Percentiles rank a stretch among this genome's conserved stretches.
Conservation (phyloP, 1,140 invertebrate genomes). For the Pararge aegeria region DNA sequence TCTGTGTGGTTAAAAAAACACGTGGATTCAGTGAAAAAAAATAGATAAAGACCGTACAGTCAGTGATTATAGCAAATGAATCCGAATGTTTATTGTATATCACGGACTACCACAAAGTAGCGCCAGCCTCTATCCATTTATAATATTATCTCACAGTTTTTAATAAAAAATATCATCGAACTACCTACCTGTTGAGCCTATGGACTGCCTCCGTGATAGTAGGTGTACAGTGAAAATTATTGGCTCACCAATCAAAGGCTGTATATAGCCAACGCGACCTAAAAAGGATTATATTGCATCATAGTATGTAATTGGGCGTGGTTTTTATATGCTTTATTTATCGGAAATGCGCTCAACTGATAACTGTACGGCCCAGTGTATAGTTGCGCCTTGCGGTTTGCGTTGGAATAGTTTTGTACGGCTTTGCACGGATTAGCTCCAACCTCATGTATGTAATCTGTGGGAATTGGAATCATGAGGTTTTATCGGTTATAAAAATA, state of each 20-base stretch:
- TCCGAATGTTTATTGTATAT: too few relatives aligned
- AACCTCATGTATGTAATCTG: background rate
- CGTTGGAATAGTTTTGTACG: background rate
- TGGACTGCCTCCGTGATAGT: conserved; percentile 36
- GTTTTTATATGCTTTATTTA: conserved; percentile 28
- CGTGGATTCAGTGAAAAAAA: too few relatives aligned
- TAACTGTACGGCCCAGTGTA: background rate
- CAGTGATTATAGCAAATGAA: too few relatives aligned
- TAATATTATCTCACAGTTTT: conserved; percentile 9
- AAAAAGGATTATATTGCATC: conserved; percentile 28
- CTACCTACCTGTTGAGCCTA: conserved; percentile 35
- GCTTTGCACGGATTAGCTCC: background rate
- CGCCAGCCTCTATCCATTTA: too few relatives aligned
- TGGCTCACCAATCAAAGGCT: conserved; percentile 35
- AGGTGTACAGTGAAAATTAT: conserved; percentile 35
- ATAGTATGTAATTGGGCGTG: conserved; percentile 28
- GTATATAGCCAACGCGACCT: conserved; percentile 30
- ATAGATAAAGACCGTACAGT: too few relatives aligned
- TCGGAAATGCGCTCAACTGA: background rate
- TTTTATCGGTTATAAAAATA: background rate
- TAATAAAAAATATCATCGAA: conserved; percentile 32
- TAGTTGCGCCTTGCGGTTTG: background rate
- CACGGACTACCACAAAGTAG: too few relatives aligned
- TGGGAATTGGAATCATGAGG: background rate
- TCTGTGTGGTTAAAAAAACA: too few relatives aligned